Evolutionary conservation across 1,140 invertebrate species (phyloP).

Genomic region (Neodiprion pinetum): DNA sequence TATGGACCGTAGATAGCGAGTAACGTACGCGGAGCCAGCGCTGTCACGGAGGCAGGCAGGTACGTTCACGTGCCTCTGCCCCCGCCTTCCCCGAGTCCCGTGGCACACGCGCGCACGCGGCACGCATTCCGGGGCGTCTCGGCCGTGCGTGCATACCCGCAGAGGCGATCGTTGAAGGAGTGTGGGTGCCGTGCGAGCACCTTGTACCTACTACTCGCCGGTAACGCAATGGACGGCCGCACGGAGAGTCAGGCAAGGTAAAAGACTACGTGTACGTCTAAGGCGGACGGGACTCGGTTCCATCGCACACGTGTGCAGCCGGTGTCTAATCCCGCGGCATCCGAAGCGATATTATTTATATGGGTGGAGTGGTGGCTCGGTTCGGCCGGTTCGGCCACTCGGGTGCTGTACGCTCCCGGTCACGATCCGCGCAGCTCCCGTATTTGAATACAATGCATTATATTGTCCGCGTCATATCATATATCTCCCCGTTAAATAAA

Average conservation of each 20-base stretch:
- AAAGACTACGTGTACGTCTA: not conserved
- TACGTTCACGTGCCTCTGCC: conserved; percentile 25
- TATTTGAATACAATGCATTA: conserved; percentile 66
- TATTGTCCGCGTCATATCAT: conserved; percentile 64
- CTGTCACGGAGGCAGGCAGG: conserved; percentile 47
- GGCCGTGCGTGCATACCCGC: conserved; percentile 28
- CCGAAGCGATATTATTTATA: conserved; percentile 47
- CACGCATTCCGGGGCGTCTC: not conserved
- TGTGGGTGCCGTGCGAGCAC: conserved; percentile 22
- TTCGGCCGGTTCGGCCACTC: conserved; percentile 19
- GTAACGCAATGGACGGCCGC: no score
- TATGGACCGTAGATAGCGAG: conserved; percentile 57
- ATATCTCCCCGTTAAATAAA: conserved; percentile 63
- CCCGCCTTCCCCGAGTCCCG: not conserved
- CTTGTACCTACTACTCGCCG: not conserved
- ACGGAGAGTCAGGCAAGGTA: not conserved
- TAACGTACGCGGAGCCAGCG: conserved; percentile 53
- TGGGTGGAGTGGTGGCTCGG: conserved; percentile 23
- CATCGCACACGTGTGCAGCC: not conserved
- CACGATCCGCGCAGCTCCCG: conserved; percentile 59
- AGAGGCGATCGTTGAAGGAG: conserved; percentile 14
- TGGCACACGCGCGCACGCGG: not conserved
- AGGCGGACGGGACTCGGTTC: not conserved
- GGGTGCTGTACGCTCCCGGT: conserved; percentile 50
- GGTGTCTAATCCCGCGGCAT: conserved; percentile 38